Conservation (phyloP, 2,888 invertebrate species). For the Spialia ferax region DNA sequence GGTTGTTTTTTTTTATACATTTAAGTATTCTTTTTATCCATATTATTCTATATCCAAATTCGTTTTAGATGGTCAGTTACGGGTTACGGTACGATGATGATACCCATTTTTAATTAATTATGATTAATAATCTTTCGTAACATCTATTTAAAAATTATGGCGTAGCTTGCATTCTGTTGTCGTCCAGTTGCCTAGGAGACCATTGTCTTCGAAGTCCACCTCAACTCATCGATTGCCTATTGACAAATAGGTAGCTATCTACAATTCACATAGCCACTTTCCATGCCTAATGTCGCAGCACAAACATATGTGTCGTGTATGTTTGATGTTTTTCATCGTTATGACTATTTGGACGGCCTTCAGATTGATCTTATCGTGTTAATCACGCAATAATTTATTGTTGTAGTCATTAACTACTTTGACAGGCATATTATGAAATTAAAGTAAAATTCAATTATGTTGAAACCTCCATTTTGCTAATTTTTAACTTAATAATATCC, state of each 20-base stretch:
- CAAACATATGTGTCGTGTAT: conserved; percentile 64
- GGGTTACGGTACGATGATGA: too few species aligned
- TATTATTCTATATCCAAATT: too few species aligned
- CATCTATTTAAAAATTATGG: conserved; percentile 10
- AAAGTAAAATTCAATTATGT: neutral
- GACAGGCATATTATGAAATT: too few species aligned
- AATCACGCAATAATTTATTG: conserved; percentile 23
- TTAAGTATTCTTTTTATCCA: too few species aligned
- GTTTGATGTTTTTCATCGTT: conserved; percentile 58
- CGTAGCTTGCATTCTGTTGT: conserved; percentile 64
- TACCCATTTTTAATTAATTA: too few species aligned
- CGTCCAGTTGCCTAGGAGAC: conserved; percentile 68
- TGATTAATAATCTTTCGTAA: too few species aligned
- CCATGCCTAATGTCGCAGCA: conserved; percentile 56
- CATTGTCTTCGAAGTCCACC: conserved; percentile 74
- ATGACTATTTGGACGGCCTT: conserved; percentile 60
- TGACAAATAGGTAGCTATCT: conserved; percentile 67
- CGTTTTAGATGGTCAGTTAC: too few species aligned
- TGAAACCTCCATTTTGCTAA: too few species aligned
- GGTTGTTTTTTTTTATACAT: too few species aligned
- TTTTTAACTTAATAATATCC: too few species aligned
- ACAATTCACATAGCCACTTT: conserved; percentile 48
- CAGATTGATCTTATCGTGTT: conserved; percentile 56
- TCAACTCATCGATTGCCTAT: conserved; percentile 64
- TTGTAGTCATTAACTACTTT: too few species aligned